Evolutionary conservation across 2,888 invertebrate genomes (phyloP).

Genomic region (Tanytarsus gracilentus): DNA sequence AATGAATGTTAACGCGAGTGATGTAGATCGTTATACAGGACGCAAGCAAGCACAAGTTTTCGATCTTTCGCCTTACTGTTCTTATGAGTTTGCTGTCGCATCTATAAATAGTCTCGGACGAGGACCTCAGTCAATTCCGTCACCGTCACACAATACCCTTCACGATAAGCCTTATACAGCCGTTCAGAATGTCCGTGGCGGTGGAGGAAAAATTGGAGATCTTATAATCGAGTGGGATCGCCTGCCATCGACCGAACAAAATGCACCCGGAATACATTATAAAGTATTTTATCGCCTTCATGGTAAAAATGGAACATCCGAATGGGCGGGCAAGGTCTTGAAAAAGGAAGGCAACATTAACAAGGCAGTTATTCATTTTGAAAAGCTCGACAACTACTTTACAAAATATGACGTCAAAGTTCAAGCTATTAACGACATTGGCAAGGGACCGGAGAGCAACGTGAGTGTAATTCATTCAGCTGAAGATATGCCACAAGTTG

Average conservation of each 20-base stretch:
- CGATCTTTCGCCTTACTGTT: constrained; percentile 76
- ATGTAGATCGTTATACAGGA: constrained; percentile 67
- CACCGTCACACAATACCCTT: constrained; percentile 76
- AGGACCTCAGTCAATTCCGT: constrained; percentile 72
- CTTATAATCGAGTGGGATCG: constrained; percentile 86
- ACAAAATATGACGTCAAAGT: constrained; percentile 79
- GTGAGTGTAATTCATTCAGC: constrained; percentile 70
- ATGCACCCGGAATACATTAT: constrained; percentile 83
- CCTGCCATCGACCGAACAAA: constrained; percentile 66
- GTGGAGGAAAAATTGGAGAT: constrained; percentile 92
- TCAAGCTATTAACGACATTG: constrained; percentile 71
- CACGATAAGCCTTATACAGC: constrained; percentile 69
- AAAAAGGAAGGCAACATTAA: constrained; percentile 61
- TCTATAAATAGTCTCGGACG: constrained; percentile 80
- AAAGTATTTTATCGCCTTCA: constrained; percentile 79
- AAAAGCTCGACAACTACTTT: constrained; percentile 65
- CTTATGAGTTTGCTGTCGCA: constrained; percentile 80
- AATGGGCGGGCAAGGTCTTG: constrained; percentile 64
- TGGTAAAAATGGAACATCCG: constrained; percentile 55
- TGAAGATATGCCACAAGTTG: constrained; percentile 86
- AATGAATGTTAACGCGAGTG: constrained; percentile 53
- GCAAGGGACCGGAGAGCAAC: constrained; percentile 72
- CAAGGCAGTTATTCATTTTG: constrained; percentile 61
- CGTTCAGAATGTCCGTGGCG: constrained; percentile 77
- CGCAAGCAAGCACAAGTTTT: constrained; percentile 65